Percentiles rank a stretch among this genome's conserved stretches.
phyloP scores from a whole-genome alignment of 2,888 invertebrate species.

The Caenorhabditis wallacei region DNA sequence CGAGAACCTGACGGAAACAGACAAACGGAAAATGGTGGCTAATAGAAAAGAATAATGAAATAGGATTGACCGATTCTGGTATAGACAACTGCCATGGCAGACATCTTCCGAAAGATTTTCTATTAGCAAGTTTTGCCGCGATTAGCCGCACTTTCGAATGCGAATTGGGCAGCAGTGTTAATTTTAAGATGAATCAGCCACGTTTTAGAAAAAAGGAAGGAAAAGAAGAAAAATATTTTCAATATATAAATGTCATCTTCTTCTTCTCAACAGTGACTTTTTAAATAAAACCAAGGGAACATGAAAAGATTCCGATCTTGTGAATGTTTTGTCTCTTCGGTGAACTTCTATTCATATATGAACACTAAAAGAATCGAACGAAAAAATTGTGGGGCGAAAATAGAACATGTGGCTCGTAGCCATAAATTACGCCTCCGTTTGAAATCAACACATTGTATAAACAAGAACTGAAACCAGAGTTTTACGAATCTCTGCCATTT shows the following conservation, averaged over 20 bases:
- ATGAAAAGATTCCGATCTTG: conserved; percentile 31
- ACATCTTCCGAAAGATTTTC: conserved; percentile 41
- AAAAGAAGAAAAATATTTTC: neutral
- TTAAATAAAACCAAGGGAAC: neutral
- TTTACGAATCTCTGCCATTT: neutral
- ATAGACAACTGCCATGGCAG: conserved; percentile 46
- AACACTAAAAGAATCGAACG: neutral
- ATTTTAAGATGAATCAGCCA: conserved; percentile 32
- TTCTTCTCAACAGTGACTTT: neutral
- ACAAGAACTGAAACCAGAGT: conserved; percentile 8
- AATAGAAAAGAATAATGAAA: conserved; percentile 41
- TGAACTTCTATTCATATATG: neutral
- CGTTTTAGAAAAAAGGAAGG: neutral
- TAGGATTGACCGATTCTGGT: conserved; percentile 53
- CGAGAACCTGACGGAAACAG: neutral
- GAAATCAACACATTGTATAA: conserved; percentile 29
- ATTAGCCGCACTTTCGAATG: conserved; percentile 56
- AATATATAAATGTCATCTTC: conserved; percentile 2
- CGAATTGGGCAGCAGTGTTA: conserved; percentile 36
- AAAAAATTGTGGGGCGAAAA: neutral
- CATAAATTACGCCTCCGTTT: conserved; percentile 18
- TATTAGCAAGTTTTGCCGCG: conserved; percentile 60
- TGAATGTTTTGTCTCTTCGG: neutral
- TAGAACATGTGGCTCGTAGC: conserved; percentile 7
- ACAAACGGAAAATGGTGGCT: conserved; percentile 49